Percentiles rank a stretch among this genome's conserved stretches.
Evolutionary conservation across 2,797 vertebrate genomes (phyloP).

Genomic region (Eulemur rubriventer): DNA sequence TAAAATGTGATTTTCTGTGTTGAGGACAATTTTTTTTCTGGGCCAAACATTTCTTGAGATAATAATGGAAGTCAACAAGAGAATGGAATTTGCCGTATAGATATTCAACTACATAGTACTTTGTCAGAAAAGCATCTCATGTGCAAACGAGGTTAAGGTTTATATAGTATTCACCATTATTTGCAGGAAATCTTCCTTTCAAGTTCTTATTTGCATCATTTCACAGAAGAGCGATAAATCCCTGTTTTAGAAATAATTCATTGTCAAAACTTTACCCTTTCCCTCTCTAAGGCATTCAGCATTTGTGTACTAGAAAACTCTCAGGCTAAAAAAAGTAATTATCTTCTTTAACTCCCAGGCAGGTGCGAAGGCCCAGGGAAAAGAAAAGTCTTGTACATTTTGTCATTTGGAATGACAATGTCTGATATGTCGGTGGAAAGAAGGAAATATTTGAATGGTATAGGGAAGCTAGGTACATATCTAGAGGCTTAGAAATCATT

Average conservation of each 20-base stretch:
- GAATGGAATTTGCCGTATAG: slow-evolving; percentile 58
- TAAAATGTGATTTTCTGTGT: slow-evolving; percentile 70
- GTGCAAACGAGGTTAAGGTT: slow-evolving; percentile 61
- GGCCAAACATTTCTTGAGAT: slow-evolving; percentile 66
- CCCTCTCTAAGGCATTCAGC: background rate
- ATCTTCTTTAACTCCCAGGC: background rate
- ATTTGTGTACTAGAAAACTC: background rate
- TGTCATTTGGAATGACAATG: background rate
- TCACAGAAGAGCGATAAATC: slow-evolving; percentile 8
- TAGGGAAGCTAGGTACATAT: background rate
- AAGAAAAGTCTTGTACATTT: background rate
- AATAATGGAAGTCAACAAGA: slow-evolving; percentile 70
- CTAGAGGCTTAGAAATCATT: background rate
- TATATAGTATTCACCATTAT: background rate
- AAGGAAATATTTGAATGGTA: background rate
- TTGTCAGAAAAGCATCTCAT: slow-evolving; percentile 36
- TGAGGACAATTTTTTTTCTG: slow-evolving; percentile 18
- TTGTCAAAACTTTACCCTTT: slow-evolving; percentile 7
- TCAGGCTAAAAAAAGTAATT: slow-evolving; percentile 34
- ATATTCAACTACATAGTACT: slow-evolving; percentile 25
- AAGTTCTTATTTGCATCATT: slow-evolving; percentile 45
- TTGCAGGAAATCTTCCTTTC: slow-evolving; percentile 49
- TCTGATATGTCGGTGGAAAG: background rate
- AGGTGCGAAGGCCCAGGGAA: background rate
- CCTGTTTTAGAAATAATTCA: slow-evolving; percentile 43